phyloP scores from a whole-genome alignment of 92 coral and sea anemone genomes.

The Zoanthus gigantus region DNA sequence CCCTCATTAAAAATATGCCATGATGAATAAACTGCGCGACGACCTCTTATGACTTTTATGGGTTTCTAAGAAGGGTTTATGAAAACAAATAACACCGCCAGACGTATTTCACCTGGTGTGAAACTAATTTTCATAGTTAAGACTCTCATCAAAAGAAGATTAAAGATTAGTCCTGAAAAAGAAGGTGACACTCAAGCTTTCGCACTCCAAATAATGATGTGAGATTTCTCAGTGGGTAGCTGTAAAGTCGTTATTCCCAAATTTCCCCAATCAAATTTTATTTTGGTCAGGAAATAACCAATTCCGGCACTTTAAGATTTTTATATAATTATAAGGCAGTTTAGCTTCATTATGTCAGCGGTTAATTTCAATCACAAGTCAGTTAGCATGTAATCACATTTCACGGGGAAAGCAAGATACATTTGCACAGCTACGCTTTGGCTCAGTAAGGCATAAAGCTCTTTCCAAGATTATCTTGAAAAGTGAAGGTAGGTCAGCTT shows the following conservation, averaged over 20 bases:
- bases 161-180: constrained; percentile 25
- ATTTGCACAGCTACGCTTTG: not conserved
- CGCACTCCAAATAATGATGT: constrained; percentile 32
- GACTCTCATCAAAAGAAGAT: constrained; percentile 44
- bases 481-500: not conserved
- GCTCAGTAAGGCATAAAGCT: not conserved
- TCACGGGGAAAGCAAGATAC: constrained; percentile 10
- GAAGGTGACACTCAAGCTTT: constrained; percentile 1
- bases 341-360: constrained; percentile 23
- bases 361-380: constrained; percentile 15
- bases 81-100: constrained; percentile 44
- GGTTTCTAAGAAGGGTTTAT: constrained; percentile 29
- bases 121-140: constrained; percentile 48
- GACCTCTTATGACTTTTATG: constrained; percentile 8
- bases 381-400: constrained; percentile 28
- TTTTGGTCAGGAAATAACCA: constrained; percentile 30
- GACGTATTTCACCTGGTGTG: constrained; percentile 39
- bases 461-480: not conserved
- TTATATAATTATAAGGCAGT: constrained; percentile 31
- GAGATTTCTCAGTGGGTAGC: constrained; percentile 30
- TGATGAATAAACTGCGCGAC: not conserved
- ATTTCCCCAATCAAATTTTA: not conserved
- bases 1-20: constrained; percentile 9
- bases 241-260: constrained; percentile 18
- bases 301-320: constrained; percentile 24